phyloP scores from a whole-genome alignment of 2,888 invertebrate species.

The Atethmia centrago region DNA sequence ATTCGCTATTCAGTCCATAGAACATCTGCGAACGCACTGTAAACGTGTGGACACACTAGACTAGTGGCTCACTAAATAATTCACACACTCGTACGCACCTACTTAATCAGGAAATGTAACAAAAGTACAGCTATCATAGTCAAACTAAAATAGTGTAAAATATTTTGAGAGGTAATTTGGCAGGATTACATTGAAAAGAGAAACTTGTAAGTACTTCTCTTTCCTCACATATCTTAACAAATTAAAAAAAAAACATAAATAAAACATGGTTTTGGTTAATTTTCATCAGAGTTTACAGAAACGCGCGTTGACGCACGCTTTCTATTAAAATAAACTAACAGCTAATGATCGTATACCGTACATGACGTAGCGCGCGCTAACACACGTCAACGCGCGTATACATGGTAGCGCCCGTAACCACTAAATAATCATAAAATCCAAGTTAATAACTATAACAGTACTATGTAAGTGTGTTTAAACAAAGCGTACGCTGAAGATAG shows the following conservation, averaged over 20 bases:
- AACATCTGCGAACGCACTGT: slow-evolving; percentile 16
- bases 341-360: background rate
- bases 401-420: background rate
- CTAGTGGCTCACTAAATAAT: slow-evolving; percentile 23
- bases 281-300: background rate
- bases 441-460: background rate
- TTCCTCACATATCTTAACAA: background rate
- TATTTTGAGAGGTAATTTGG: background rate
- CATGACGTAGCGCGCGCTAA: background rate
- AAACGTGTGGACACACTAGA: slow-evolving; percentile 33
- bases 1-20: slow-evolving; percentile 41
- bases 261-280: background rate
- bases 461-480: slow-evolving; percentile 32
- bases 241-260: background rate
- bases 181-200: background rate
- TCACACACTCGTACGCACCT: slow-evolving; percentile 45
- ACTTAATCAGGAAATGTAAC: background rate
- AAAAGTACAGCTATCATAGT: background rate
- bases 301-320: background rate
- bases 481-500: slow-evolving; percentile 37
- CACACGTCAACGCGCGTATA: background rate
- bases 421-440: background rate
- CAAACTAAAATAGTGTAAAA: background rate
- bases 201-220: background rate
- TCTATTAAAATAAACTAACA: slow-evolving; percentile 2